A percentile compares a stretch with the other conserved stretches of the same genome.
Conservation (phyloP, 2,888 invertebrate genomes). For the Fabriciana adippe region DNA sequence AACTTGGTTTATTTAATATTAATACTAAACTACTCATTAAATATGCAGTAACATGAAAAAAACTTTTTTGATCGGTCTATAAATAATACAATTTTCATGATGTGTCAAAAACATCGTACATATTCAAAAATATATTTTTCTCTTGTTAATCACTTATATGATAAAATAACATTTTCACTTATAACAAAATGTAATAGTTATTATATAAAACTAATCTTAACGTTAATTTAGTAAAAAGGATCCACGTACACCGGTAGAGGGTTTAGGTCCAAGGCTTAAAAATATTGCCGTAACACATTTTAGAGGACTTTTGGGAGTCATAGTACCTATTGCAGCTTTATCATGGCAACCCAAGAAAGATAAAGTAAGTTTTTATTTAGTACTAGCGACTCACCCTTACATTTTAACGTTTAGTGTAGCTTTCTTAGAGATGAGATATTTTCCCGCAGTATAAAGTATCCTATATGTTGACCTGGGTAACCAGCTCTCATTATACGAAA, state of each 20-base stretch:
- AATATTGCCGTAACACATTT: constrained; percentile 47
- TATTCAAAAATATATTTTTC: not conserved
- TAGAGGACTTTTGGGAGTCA: constrained; percentile 53
- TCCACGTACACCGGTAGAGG: constrained; percentile 46
- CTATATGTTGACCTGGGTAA: too few relatives aligned
- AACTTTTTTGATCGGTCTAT: too few relatives aligned
- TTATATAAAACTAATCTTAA: constrained; percentile 11
- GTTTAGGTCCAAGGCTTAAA: constrained; percentile 40
- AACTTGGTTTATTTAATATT: too few relatives aligned
- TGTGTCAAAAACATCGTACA: too few relatives aligned
- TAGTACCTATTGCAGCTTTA: constrained; percentile 47
- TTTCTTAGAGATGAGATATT: too few relatives aligned
- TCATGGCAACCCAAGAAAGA: constrained; percentile 45
- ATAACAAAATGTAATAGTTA: not conserved
- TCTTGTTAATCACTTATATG: not conserved
- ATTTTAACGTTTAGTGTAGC: too few relatives aligned
- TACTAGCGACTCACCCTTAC: too few relatives aligned
- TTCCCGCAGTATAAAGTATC: too few relatives aligned
- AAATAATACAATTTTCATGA: too few relatives aligned
- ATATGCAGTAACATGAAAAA: too few relatives aligned
- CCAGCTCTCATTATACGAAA: too few relatives aligned
- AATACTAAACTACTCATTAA: too few relatives aligned
- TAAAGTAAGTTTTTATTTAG: constrained; percentile 45
- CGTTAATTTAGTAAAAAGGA: constrained; percentile 29
- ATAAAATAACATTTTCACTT: not conserved